Evolutionary conservation across 2,888 invertebrate genomes (phyloP).

Genomic region (Mimas tiliae): DNA sequence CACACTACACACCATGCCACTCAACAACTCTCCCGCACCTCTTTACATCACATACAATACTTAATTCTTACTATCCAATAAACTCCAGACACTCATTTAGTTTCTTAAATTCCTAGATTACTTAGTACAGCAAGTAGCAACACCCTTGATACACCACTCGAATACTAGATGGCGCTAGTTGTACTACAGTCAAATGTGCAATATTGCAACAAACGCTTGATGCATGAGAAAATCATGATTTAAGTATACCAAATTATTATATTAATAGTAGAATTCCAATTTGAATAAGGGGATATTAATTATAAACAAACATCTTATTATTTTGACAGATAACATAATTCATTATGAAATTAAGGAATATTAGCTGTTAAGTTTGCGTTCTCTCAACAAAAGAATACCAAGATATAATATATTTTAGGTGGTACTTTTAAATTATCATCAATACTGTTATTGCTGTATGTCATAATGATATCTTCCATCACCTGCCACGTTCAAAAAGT

Average conservation of each 20-base stretch:
- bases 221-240: background rate
- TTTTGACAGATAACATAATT: no score
- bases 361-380: no score
- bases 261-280: no score
- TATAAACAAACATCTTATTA: no score
- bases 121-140: background rate
- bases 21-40: background rate
- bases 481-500: no score
- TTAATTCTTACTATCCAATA: background rate
- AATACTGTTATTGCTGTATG: no score
- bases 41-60: background rate
- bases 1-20: slow-evolving; percentile 28
- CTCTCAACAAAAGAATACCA: no score
- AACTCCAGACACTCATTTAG: no score
- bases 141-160: slow-evolving; percentile 29
- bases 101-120: slow-evolving; percentile 1
- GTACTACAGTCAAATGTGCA: slow-evolving; percentile 26
- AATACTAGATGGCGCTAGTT: slow-evolving; percentile 52
- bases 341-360: no score
- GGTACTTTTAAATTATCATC: no score
- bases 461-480: no score
- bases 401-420: no score
- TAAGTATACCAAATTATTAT: background rate
- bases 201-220: background rate
- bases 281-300: background rate